phyloP scores from a whole-genome alignment of 2,797 vertebrate genomes.

The Oreonectes daqikongensis region DNA sequence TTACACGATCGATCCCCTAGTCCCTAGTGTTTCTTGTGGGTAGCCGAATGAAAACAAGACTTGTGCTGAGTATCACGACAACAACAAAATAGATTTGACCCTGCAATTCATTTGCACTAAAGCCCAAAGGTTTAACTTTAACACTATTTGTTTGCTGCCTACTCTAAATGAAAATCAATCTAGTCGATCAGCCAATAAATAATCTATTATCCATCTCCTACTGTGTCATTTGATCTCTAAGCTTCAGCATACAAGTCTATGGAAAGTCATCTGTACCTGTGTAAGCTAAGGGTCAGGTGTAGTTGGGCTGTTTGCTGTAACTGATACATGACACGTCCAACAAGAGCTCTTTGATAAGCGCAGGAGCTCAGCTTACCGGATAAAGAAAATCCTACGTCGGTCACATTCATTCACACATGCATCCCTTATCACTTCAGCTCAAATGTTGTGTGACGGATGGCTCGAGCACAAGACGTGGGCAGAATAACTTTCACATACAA shows the following conservation, averaged over 20 bases:
- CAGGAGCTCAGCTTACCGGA: conserved; percentile 31
- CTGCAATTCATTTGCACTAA: background rate
- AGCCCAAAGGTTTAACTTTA: background rate
- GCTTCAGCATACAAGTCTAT: background rate
- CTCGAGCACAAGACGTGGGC: background rate
- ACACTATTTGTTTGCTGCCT: background rate
- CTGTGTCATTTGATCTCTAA: conserved; percentile 5
- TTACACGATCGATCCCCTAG: background rate
- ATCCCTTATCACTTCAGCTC: conserved; percentile 36
- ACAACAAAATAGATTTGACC: background rate
- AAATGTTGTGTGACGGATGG: conserved; percentile 42
- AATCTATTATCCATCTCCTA: background rate
- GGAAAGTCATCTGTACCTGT: background rate
- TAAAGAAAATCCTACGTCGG: conserved; percentile 29
- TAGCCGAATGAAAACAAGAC: background rate
- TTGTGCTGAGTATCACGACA: background rate
- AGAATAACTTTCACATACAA: conserved; percentile 32
- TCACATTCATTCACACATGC: conserved; percentile 34
- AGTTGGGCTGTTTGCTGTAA: conserved; percentile 41
- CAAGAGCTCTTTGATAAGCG: conserved; percentile 53
- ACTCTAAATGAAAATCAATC: conserved; percentile 14
- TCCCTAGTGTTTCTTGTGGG: background rate
- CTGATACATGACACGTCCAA: conserved; percentile 45
- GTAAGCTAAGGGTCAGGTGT: conserved; percentile 40
- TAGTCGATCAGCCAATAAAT: background rate